These are phyloP conservation scores for Cerastoderma edule DNA, from an alignment of 2,888 invertebrate genomes.

Conservation along the genomic window DNA sequence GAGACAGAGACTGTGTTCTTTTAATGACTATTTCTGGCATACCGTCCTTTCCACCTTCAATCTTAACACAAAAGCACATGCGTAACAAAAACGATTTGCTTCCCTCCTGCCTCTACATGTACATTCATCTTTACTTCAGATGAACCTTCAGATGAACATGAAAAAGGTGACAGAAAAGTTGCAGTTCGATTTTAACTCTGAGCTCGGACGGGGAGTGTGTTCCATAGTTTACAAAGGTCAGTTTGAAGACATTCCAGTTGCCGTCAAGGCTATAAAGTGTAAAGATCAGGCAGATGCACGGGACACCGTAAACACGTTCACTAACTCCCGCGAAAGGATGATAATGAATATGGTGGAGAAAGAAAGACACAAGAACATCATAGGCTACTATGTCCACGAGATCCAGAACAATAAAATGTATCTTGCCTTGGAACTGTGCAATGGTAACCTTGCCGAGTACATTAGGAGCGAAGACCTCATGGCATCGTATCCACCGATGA, in stretches of 20 bases:
- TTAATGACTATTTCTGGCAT: too few species aligned
- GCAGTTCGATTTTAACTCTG: background rate
- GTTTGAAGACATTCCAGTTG: background rate
- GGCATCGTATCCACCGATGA: background rate
- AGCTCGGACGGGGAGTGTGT: background rate
- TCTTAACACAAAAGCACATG: too few species aligned
- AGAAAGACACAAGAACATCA: background rate
- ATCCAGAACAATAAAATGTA: background rate
- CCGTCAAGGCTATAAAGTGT: background rate
- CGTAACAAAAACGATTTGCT: too few species aligned
- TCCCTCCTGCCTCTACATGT: too few species aligned
- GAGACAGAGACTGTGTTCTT: too few species aligned
- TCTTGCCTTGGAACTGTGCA: background rate
- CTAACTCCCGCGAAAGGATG: background rate
- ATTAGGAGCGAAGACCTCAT: background rate
- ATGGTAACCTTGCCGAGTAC: background rate
- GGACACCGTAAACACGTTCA: background rate
- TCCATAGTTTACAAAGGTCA: conserved; percentile 1
- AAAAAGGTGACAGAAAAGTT: background rate
- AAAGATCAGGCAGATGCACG: background rate
- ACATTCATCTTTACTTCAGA: too few species aligned
- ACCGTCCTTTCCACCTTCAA: too few species aligned
- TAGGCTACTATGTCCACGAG: background rate
- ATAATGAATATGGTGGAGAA: background rate
- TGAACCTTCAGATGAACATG: background rate